Evolutionary conservation across 2,888 invertebrate genomes (phyloP).

Genomic region (Temnothorax unifasciatus): DNA sequence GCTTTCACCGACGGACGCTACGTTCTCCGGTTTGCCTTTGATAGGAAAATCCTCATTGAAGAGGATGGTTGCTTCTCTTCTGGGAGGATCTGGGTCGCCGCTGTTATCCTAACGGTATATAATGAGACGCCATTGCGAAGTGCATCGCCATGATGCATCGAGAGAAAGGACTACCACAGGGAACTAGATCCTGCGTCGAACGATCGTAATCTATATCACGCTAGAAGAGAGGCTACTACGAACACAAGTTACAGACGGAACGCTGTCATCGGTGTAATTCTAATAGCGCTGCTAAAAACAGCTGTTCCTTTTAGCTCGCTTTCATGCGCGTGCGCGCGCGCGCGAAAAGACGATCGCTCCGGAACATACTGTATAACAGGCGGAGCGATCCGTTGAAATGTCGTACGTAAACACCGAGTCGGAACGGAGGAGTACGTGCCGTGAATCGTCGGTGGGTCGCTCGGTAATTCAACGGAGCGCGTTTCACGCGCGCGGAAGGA

Average conservation of each 20-base stretch:
- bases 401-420: conserved; percentile 20
- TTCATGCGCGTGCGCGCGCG: background rate
- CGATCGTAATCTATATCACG: conserved; percentile 64
- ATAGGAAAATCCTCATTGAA: conserved; percentile 52
- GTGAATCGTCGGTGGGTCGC: conserved; percentile 50
- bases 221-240: background rate
- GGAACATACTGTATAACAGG: too few species aligned
- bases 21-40: conserved; percentile 34
- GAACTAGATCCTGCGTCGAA: conserved; percentile 65
- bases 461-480: conserved; percentile 48
- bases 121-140: conserved; percentile 55
- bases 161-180: conserved; percentile 66
- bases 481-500: conserved; percentile 56
- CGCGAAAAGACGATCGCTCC: background rate
- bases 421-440: conserved; percentile 24
- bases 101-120: conserved; percentile 74
- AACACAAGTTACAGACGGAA: conserved; percentile 42
- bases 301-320: conserved; percentile 8
- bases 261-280: conserved; percentile 37
- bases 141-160: conserved; percentile 27
- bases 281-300: conserved; percentile 41
- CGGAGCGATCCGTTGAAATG: conserved; percentile 17
- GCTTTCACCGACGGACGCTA: conserved; percentile 67
- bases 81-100: conserved; percentile 72
- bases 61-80: conserved; percentile 62